These are phyloP conservation scores for Andrena dorsata DNA, from an alignment of 2,888 invertebrate genomes.

Conservation along the genomic window DNA sequence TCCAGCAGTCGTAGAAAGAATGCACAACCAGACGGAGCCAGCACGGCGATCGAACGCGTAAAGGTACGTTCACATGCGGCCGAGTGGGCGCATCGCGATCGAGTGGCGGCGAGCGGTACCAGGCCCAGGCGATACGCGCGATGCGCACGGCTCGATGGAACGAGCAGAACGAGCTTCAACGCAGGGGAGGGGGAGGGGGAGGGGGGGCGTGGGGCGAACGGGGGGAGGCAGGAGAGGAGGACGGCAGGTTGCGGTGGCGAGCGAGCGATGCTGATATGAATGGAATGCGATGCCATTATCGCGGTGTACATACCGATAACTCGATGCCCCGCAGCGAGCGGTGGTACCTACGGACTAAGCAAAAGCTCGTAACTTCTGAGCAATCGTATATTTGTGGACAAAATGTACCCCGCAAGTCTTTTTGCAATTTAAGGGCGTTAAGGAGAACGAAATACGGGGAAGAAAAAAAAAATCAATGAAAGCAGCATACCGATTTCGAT, in stretches of 20 bases:
- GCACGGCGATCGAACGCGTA: slow-evolving; percentile 47
- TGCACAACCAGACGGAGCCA: slow-evolving; percentile 51
- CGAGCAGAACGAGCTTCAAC: slow-evolving; percentile 17
- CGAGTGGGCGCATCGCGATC: slow-evolving; percentile 13
- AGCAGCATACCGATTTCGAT: no score
- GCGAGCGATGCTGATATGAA: slow-evolving; percentile 80
- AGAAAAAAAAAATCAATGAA: no score
- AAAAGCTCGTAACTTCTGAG: slow-evolving; percentile 64
- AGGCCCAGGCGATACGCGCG: neutral
- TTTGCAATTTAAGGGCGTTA: no score
- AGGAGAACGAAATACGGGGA: no score
- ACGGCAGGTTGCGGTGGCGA: slow-evolving; percentile 63
- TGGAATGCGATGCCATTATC: slow-evolving; percentile 83
- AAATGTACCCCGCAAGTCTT: slow-evolving; percentile 6
- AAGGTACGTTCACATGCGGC: slow-evolving; percentile 54
- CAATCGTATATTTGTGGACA: slow-evolving; percentile 48
- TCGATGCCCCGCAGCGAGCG: slow-evolving; percentile 67
- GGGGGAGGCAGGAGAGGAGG: slow-evolving; percentile 31
- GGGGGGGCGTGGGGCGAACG: neutral
- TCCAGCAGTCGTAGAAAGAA: slow-evolving; percentile 52
- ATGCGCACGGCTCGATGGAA: slow-evolving; percentile 24
- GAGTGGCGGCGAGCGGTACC: slow-evolving; percentile 10
- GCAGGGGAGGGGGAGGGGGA: neutral
- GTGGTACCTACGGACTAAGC: slow-evolving; percentile 49
- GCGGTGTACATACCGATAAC: slow-evolving; percentile 79